phyloP scores from a whole-genome alignment of 2,888 invertebrate genomes.

The Leptodirus hochenwartii region DNA sequence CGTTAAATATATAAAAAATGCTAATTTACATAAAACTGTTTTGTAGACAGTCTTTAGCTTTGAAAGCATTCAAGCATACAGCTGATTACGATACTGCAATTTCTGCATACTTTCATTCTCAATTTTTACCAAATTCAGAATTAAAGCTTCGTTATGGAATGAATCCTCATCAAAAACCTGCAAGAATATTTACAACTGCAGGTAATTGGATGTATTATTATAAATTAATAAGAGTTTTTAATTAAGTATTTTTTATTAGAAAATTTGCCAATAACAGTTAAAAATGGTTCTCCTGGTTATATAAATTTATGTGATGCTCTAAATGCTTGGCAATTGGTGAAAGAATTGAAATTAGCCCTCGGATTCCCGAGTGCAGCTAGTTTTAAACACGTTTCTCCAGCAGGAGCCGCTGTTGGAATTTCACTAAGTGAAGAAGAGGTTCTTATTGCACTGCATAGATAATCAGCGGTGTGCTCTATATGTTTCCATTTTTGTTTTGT shows the following conservation, averaged over 20 bases:
- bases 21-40: slow-evolving; percentile 2
- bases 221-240: background rate
- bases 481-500: slow-evolving; percentile 13
- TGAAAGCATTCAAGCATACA: slow-evolving; percentile 94
- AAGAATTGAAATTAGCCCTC: slow-evolving; percentile 64
- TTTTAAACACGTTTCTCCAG: slow-evolving; percentile 97
- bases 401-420: slow-evolving; percentile 85
- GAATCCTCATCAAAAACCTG: slow-evolving; percentile 97
- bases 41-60: slow-evolving; percentile 51
- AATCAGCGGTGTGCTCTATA: background rate
- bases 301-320: slow-evolving; percentile 95
- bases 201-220: slow-evolving; percentile 41
- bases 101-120: slow-evolving; percentile 85
- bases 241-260: background rate
- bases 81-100: slow-evolving; percentile 89
- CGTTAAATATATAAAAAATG: background rate
- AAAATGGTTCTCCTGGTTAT: slow-evolving; percentile 79
- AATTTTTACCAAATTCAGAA: slow-evolving; percentile 65
- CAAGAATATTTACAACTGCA: slow-evolving; percentile 70
- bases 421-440: slow-evolving; percentile 55
- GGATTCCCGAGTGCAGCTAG: slow-evolving; percentile 83
- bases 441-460: too few species aligned
- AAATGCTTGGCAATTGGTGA: slow-evolving; percentile 93
- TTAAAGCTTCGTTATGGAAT: slow-evolving; percentile 82
- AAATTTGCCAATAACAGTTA: background rate